Evolutionary conservation across 1,140 invertebrate species (phyloP), one percentile per base, ranked within the genome.

Genomic region (Papilio xuthus): DNA sequence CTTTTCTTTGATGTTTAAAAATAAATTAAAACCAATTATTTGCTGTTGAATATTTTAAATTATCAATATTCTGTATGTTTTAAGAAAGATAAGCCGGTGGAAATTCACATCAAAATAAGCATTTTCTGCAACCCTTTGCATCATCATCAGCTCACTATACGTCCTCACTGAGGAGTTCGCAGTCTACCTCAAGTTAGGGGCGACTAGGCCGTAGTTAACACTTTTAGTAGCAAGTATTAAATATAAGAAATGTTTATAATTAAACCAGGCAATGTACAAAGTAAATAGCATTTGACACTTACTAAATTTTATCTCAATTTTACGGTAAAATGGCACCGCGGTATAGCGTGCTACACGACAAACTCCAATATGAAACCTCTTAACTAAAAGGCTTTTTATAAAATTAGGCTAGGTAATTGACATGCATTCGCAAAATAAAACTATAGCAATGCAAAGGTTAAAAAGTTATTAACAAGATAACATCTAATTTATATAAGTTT

Each of bases 291-390:
- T 42, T 13, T 73, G 71, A 26, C 71, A 50, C n/a, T 23, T 47
- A 73, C 50, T 73, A 47, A 73, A 50, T 9, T 50, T 23, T 44
- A 72, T 44, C 70, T n/a, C 10, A 4, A 73, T 73, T 73, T 73
- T 47, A 73, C 42, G 20, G 41, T 50, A 28, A 73, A 42, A 47
- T 47, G 71, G 12, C 20, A 42, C 41, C 42, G n/a, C 23, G 20
- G 10, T 47, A 4, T 41, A 47, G 71, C 71, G 71, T 73, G 71
- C 13, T 12, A 26, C 71, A 47, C 42, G 42, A 72, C 69, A 69
- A 9, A 70, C 23, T 20, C 20, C 13, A 73, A 18, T 28, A 47
- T 20, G 8, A 26, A 47, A 42, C 10, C 70, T 44, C n/a, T 7
- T 26, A 47, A 42, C n/a, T 26, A 47, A 73, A 50, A 67, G 12